phyloP scores from a whole-genome alignment of 2,113 vertebrate species.

The Dascyllus trimaculatus region DNA sequence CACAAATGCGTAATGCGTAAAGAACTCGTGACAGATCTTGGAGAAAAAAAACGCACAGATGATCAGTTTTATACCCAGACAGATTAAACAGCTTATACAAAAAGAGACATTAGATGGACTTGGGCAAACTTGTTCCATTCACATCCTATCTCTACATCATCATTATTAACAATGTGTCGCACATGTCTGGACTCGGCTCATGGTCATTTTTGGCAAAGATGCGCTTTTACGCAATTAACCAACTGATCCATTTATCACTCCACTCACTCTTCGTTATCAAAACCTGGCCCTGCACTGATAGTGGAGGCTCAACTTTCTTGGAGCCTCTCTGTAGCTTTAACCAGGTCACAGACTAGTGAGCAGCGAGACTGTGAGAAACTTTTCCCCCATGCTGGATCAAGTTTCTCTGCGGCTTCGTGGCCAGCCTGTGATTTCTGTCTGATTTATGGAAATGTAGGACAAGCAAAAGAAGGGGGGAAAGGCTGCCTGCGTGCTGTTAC shows the following conservation, averaged over 20 bases:
- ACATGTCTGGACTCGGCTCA: constrained; percentile 6
- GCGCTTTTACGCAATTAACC: constrained; percentile 11
- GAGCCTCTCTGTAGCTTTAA: constrained; percentile 19
- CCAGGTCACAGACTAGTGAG: constrained; percentile 27
- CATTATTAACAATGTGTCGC: constrained; percentile 19
- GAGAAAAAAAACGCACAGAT: too few relatives aligned
- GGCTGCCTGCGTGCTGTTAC: background rate
- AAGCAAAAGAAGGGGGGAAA: constrained; percentile 1
- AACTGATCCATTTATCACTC: background rate
- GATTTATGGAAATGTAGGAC: constrained; percentile 30
- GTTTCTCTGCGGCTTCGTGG: constrained; percentile 51
- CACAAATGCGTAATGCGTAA: background rate
- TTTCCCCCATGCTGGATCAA: constrained; percentile 56
- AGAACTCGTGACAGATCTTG: too few relatives aligned
- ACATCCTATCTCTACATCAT: constrained; percentile 25
- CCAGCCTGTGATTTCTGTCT: constrained; percentile 18
- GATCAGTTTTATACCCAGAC: too few relatives aligned
- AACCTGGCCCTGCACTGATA: background rate
- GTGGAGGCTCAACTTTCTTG: background rate
- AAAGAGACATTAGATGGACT: too few relatives aligned
- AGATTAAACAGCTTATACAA: too few relatives aligned
- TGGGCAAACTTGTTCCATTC: constrained; percentile 29
- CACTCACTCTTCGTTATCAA: background rate
- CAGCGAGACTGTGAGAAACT: constrained; percentile 55
- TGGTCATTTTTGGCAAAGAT: background rate